Evolutionary conservation across 2,888 invertebrate species (phyloP), one percentile per base, ranked within the genome.

Genomic region (Oxycera nigricornis): DNA sequence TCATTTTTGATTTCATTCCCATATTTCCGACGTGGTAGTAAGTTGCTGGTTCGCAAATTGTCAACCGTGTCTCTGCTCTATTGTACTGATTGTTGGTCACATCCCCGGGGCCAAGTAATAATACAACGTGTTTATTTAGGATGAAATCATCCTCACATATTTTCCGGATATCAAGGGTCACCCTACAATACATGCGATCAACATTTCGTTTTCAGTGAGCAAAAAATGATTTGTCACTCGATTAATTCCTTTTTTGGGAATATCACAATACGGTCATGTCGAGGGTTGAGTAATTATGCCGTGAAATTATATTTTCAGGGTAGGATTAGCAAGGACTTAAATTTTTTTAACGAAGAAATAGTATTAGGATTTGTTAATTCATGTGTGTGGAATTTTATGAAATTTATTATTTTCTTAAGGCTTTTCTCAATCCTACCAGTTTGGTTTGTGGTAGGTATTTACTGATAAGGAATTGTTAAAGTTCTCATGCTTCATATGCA

Each of bases 1-100:
- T 55, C 70, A 70, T 70, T 70, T 70, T 70, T 70, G 35, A 70
- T 70, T 70, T 70, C 70, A 70, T 30, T 70, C 70, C 55, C 70
- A 22, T 46, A 68, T 68, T 17, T 65, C 24, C 14, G 6, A 50
- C 11, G 17, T 17, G 17, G 50, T 50, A 9, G 9, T 55, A 24
- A n/a, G 20, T 39, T 39, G 39, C 41, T 28, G 70, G 52, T 70
- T n/a, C 20, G 24, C 31, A 70, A 55, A 70, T 70, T 70, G 70
- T 70, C 70, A 70, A 70, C 70, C 17, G 70, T 55, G 17, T 24
- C n/a, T 41, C 55, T 52, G 31, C 20, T 14, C 28, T 35, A 52
- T 70, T 20, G 31, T 55, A 55, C 17, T 24, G 22, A 52, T 35
- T 17, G 52, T 22, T 35, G 17, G 39, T 50, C 24, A 70, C 31